Evolutionary conservation across 2,888 invertebrate genomes (phyloP).

Genomic region (Orthonevra nobilis): DNA sequence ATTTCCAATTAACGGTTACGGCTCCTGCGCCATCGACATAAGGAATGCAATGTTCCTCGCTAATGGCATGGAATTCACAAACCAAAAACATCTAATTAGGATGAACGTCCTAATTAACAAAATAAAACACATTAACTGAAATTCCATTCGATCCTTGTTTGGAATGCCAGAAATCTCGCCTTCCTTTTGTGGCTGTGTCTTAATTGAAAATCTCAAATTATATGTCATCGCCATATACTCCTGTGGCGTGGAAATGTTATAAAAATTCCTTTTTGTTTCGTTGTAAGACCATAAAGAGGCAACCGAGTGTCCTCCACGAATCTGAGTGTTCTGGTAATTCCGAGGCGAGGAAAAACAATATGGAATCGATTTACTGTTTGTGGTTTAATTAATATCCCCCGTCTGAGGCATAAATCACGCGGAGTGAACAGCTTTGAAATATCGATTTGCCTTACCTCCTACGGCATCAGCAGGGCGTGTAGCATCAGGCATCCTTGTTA

Average conservation of each 20-base stretch:
- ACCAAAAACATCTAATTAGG: constrained; percentile 59
- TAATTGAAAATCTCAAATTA: constrained; percentile 55
- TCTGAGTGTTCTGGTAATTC: not conserved
- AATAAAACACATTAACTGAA: constrained; percentile 47
- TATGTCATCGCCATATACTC: constrained; percentile 13
- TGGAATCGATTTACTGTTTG: constrained; percentile 52
- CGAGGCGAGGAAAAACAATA: constrained; percentile 15
- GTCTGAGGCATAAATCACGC: constrained; percentile 65
- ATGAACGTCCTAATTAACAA: constrained; percentile 65
- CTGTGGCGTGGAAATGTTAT: constrained; percentile 9
- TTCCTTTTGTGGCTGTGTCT: constrained; percentile 1
- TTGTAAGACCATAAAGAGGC: constrained; percentile 14
- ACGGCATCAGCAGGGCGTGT: no score
- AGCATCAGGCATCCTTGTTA: constrained; percentile 37
- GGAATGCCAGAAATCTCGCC: constrained; percentile 40
- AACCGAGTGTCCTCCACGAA: no score
- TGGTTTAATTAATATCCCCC: constrained; percentile 66
- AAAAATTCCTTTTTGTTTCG: constrained; percentile 23
- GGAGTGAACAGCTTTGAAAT: constrained; percentile 25
- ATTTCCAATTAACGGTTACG: no score
- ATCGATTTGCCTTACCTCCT: constrained; percentile 22
- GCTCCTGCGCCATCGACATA: no score
- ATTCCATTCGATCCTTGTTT: constrained; percentile 60
- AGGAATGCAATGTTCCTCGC: constrained; percentile 34
- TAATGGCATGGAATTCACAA: constrained; percentile 47